Conservation (phyloP, 2,797 vertebrate species). For the Pseudochromis fuscus region DNA sequence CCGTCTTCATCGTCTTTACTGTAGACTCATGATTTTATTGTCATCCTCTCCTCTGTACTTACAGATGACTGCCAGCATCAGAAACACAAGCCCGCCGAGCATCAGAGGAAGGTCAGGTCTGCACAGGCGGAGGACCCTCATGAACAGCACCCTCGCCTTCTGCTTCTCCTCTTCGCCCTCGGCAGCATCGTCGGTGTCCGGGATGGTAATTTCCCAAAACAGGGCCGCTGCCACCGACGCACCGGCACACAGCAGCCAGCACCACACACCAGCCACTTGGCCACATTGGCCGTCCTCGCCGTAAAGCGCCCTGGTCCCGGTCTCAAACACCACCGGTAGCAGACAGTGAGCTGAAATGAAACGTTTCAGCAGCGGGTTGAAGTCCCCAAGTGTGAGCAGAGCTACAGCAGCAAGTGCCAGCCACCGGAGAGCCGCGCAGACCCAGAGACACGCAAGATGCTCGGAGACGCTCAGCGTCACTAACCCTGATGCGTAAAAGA, state of each 20-base stretch:
- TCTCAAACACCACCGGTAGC: constrained; percentile 71
- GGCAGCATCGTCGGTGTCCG: constrained; percentile 40
- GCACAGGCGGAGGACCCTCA: constrained; percentile 80
- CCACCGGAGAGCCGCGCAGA: constrained; percentile 64
- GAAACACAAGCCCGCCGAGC: constrained; percentile 76
- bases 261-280: constrained; percentile 28
- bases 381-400: fast-evolving
- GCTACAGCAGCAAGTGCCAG: background rate
- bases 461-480: constrained; percentile 18
- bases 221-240: constrained; percentile 73
- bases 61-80: constrained; percentile 85
- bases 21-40: background rate
- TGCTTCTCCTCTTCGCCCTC: constrained; percentile 56
- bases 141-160: constrained; percentile 70
- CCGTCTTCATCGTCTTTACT: background rate
- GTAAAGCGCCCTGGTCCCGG: constrained; percentile 55
- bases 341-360: constrained; percentile 69
- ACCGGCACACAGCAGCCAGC: constrained; percentile 75
- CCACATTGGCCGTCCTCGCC: constrained; percentile 33
- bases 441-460: constrained; percentile 64
- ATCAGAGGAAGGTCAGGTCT: constrained; percentile 75
- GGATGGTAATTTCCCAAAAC: constrained; percentile 81
- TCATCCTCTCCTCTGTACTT: constrained; percentile 62
- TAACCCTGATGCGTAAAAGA: constrained; percentile 58
- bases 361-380: constrained; percentile 36